A percentile compares a stretch with the other conserved stretches of the same genome.
These are phyloP conservation scores for Drosophila teissieri DNA, from an alignment of 1,140 invertebrate genomes.

Conservation along the genomic window DNA sequence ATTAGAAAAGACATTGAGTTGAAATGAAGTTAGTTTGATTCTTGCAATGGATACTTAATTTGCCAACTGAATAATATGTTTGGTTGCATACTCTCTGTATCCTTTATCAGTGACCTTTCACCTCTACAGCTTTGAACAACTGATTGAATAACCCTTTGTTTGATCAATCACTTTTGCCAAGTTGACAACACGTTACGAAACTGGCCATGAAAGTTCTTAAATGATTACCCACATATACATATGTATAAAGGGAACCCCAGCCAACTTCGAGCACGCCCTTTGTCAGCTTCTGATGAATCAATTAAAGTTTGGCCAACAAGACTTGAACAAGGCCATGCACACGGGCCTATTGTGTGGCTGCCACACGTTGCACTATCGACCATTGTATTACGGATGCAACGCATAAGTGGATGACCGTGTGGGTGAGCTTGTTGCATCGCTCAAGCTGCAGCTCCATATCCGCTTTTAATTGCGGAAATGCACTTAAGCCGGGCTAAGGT, in stretches of 20 bases:
- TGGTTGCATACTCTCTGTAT: neutral
- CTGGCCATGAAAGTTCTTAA: constrained; percentile 5
- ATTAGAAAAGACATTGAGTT: too few species aligned
- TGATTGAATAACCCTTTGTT: neutral
- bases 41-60: too few species aligned
- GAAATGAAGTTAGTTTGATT: too few species aligned
- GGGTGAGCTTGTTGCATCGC: neutral
- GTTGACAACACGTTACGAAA: neutral
- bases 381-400: constrained; percentile 30
- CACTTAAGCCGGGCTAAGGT: constrained; percentile 55
- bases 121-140: neutral
- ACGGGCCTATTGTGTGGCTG: constrained; percentile 24
- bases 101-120: neutral
- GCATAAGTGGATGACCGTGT: neutral
- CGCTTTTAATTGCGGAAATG: constrained; percentile 80
- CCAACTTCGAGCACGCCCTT: constrained; percentile 31
- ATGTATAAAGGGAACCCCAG: neutral
- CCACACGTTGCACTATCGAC: constrained; percentile 43
- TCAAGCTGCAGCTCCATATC: constrained; percentile 53
- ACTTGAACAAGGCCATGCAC: neutral
- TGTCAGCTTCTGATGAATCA: constrained; percentile 31
- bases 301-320: constrained; percentile 38
- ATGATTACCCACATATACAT: neutral
- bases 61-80: too few species aligned
- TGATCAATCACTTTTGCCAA: neutral